Conservation (phyloP, 2,113 vertebrate genomes). For the Poeciliopsis retropinna region DNA sequence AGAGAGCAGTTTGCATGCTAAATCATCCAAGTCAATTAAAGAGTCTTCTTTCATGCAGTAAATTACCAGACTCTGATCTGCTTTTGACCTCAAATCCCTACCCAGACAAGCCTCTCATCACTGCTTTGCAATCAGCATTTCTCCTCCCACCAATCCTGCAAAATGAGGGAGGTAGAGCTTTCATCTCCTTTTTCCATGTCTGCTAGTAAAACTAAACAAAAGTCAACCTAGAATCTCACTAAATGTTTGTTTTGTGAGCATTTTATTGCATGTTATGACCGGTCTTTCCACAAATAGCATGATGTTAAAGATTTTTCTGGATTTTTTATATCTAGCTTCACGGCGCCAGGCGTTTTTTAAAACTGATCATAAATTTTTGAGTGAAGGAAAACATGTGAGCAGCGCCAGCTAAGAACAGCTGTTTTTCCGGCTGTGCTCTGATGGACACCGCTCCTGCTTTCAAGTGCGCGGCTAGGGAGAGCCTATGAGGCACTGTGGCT, state of each 20-base stretch:
- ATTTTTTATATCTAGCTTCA: conserved; percentile 24
- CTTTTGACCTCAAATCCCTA: conserved; percentile 61
- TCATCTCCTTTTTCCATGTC: conserved; percentile 12
- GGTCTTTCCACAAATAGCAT: conserved; percentile 14
- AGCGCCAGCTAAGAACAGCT: conserved; percentile 62
- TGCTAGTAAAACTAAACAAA: conserved; percentile 13
- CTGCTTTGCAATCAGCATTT: conserved; percentile 37
- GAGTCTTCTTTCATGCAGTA: conserved; percentile 57
- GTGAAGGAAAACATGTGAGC: conserved; percentile 61
- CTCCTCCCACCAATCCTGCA: conserved; percentile 15
- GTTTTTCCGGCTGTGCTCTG: conserved; percentile 48
- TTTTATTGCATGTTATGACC: background rate
- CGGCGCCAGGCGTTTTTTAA: conserved; percentile 52
- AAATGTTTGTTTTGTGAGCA: conserved; percentile 3
- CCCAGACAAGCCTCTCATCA: conserved; percentile 42
- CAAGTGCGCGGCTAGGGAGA: conserved; percentile 7
- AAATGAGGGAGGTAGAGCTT: conserved; percentile 26
- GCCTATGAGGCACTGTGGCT: conserved; percentile 38
- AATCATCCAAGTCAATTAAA: conserved; percentile 69
- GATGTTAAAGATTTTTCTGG: conserved; percentile 29
- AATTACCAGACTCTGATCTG: conserved; percentile 64
- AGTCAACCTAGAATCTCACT: background rate
- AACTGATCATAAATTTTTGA: conserved; percentile 60
- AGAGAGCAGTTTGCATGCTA: conserved; percentile 63
- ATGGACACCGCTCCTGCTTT: conserved; percentile 36